Conservation (phyloP, 2,113 vertebrate species). For the Nasalis larvatus region DNA sequence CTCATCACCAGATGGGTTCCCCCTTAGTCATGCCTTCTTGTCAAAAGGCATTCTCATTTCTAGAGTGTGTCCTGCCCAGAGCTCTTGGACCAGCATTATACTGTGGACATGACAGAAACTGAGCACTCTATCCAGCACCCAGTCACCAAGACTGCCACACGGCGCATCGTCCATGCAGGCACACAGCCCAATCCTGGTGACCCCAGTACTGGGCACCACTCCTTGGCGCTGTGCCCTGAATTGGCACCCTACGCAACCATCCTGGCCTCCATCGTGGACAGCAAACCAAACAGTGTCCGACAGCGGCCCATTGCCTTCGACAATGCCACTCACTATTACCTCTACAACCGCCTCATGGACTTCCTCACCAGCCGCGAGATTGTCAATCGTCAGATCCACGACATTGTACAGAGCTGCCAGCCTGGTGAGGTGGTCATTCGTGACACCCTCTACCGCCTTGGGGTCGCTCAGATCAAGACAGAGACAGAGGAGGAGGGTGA, state of each 20-base stretch:
- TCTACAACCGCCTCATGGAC: slow-evolving; percentile 97
- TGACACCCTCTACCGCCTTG: slow-evolving; percentile 94
- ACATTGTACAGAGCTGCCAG: slow-evolving; percentile 94
- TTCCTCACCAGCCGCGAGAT: slow-evolving; percentile 96
- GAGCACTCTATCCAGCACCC: slow-evolving; percentile 93
- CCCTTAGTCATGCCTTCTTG: neutral
- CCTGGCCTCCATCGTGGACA: slow-evolving; percentile 80
- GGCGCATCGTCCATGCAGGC: slow-evolving; percentile 88
- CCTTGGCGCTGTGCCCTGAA: slow-evolving; percentile 90
- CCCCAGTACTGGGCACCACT: slow-evolving; percentile 83
- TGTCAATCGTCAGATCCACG: slow-evolving; percentile 94
- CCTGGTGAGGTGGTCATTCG: slow-evolving; percentile 97
- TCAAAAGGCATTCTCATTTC: neutral
- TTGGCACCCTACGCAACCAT: slow-evolving; percentile 88
- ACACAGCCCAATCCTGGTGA: slow-evolving; percentile 68
- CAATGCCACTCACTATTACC: slow-evolving; percentile 96
- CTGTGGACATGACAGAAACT: slow-evolving; percentile 84
- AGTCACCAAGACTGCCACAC: slow-evolving; percentile 88
- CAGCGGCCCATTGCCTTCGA: slow-evolving; percentile 88
- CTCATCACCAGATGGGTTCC: neutral
- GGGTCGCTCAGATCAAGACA: slow-evolving; percentile 96
- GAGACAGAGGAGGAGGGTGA: slow-evolving; percentile 85
- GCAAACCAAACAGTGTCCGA: slow-evolving; percentile 79
- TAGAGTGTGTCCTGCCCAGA: slow-evolving; percentile 95
- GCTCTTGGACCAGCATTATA: slow-evolving; percentile 92